These are phyloP conservation scores for Entomobrya multifasciata DNA, from an alignment of 2,888 invertebrate species.

Conservation along the genomic window DNA sequence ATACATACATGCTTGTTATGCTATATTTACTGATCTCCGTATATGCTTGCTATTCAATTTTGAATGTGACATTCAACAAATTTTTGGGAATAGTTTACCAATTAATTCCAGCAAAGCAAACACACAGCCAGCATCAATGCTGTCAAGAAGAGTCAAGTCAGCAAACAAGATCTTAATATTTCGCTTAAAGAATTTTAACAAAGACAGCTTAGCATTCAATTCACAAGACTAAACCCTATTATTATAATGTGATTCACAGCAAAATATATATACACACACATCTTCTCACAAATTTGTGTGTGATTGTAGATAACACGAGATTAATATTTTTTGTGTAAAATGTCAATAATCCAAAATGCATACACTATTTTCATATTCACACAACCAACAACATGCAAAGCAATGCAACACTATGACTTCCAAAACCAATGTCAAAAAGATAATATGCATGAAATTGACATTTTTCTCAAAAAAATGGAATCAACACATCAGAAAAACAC, in stretches of 20 bases:
- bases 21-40: neutral
- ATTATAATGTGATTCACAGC: neutral
- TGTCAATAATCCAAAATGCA: constrained; percentile 34
- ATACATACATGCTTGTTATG: neutral
- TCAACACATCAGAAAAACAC: no score
- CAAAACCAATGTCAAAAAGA: no score
- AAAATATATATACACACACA: neutral
- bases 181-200: neutral
- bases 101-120: neutral
- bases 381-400: no score
- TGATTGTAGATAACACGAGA: constrained; percentile 37
- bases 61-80: constrained; percentile 30
- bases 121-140: neutral
- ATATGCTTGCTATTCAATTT: no score
- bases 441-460: no score
- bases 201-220: neutral
- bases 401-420: neutral
- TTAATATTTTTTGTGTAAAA: constrained; percentile 16
- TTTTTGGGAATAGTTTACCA: constrained; percentile 23
- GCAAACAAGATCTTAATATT: constrained; percentile 12
- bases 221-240: no score
- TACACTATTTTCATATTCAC: no score
- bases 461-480: no score
- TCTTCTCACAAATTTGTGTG: neutral
- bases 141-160: no score